phyloP scores from a whole-genome alignment of 2,797 vertebrate species.

The Tenualosa thibaudeaui region DNA sequence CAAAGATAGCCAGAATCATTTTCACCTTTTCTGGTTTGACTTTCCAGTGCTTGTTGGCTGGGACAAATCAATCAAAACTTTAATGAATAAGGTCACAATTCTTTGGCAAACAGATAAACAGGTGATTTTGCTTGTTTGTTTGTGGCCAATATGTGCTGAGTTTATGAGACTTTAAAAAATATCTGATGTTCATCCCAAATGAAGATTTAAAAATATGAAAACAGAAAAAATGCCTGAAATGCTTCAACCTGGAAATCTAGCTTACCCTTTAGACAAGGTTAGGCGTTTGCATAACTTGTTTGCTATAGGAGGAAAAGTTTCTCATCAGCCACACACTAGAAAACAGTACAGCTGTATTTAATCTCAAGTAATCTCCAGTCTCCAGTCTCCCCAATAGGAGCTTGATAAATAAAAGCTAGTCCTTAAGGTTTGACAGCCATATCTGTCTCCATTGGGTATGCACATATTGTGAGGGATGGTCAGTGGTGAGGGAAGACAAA shows the following conservation, averaged over 20 bases:
- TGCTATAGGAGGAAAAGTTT: not conserved
- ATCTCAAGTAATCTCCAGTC: not conserved
- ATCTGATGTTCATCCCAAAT: not conserved
- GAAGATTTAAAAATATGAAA: not conserved
- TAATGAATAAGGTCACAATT: constrained; percentile 13
- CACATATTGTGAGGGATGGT: constrained; percentile 66
- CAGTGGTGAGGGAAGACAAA: constrained; percentile 54
- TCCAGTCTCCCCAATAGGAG: not conserved
- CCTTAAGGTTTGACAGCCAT: constrained; percentile 30
- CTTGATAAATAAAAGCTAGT: constrained; percentile 11
- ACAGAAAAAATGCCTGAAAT: not conserved
- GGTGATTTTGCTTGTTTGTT: not conserved
- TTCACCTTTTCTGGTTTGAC: constrained; percentile 21
- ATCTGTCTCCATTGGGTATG: constrained; percentile 64
- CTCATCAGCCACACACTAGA: not conserved
- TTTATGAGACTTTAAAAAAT: not conserved
- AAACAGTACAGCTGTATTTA: not conserved
- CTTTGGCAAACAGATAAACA: not conserved
- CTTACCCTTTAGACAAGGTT: not conserved
- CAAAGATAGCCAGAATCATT: constrained; percentile 41
- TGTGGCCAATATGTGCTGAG: not conserved
- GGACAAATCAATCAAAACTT: not conserved
- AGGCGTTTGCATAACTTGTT: not conserved
- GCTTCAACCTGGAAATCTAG: not conserved
- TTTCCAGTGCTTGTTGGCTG: not conserved